Evolutionary conservation across 2,113 vertebrate genomes (phyloP).

Genomic region (Carassius gibelio): DNA sequence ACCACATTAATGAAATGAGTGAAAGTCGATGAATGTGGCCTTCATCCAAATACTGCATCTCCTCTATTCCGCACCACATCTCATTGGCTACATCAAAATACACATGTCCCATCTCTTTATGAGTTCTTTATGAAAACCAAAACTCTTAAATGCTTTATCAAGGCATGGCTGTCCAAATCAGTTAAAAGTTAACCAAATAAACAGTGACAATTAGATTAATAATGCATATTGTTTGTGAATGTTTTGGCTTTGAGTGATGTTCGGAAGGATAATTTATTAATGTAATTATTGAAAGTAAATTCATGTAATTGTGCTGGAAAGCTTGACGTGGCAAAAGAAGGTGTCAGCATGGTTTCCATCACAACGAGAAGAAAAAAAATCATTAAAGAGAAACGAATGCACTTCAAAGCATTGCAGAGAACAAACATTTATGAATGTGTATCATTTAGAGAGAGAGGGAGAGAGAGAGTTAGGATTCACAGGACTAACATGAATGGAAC

Average conservation of each 20-base stretch:
- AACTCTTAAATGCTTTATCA: constrained; percentile 81
- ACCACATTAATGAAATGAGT: background rate
- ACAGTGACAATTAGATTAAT: constrained; percentile 90
- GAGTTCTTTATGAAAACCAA: constrained; percentile 75
- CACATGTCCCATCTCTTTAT: constrained; percentile 65
- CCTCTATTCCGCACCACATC: background rate
- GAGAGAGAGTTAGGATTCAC: constrained; percentile 64
- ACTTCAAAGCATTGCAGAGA: constrained; percentile 75
- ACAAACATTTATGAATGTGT: constrained; percentile 80
- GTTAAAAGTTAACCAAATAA: constrained; percentile 82
- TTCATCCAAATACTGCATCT: background rate
- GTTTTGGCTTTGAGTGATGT: constrained; percentile 95
- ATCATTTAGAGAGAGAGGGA: constrained; percentile 68
- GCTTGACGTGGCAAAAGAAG: constrained; percentile 94
- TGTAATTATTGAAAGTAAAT: constrained; percentile 98
- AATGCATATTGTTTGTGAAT: constrained; percentile 97
- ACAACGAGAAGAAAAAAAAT: constrained; percentile 79
- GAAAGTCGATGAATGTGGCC: too few species aligned
- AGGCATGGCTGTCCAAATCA: constrained; percentile 79
- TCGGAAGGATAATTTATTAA: constrained; percentile 83
- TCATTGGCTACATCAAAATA: constrained; percentile 6
- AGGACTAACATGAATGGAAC: constrained; percentile 73
- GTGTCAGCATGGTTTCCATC: constrained; percentile 91
- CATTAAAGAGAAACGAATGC: constrained; percentile 79
- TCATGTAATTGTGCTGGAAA: constrained; percentile 89